phyloP scores from a whole-genome alignment of 2,888 invertebrate species.

The Tanaodytes sp. region DNA sequence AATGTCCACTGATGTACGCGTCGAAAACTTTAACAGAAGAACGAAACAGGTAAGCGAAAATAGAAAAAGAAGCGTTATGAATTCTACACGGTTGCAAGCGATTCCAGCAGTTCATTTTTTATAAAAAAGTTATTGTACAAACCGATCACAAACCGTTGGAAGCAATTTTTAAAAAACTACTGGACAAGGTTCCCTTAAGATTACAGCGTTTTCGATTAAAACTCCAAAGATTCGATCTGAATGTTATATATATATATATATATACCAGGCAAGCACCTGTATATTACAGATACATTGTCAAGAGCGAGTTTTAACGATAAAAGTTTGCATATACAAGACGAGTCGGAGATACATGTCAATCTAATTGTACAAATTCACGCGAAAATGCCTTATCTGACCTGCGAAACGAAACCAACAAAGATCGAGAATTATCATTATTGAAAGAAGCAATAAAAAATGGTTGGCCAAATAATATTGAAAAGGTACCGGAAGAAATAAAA shows the following conservation, averaged over 20 bases:
- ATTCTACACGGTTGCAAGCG: no score
- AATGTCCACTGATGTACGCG: constrained; percentile 61
- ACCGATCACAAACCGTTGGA: constrained; percentile 44
- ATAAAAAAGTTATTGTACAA: constrained; percentile 36
- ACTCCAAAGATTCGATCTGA: no score
- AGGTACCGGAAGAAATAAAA: background rate
- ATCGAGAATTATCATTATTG: constrained; percentile 14
- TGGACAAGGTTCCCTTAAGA: constrained; percentile 37
- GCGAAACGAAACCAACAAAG: constrained; percentile 45
- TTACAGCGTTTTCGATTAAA: constrained; percentile 27
- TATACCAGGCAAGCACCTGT: constrained; percentile 59
- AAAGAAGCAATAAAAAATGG: constrained; percentile 5
- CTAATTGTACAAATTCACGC: no score
- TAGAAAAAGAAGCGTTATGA: constrained; percentile 55
- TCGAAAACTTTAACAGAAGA: constrained; percentile 41
- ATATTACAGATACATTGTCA: constrained; percentile 62
- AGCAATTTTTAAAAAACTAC: constrained; percentile 58
- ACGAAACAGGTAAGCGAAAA: constrained; percentile 45
- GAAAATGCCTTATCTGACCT: no score
- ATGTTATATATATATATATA: no score
- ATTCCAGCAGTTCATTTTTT: constrained; percentile 52
- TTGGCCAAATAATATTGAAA: background rate
- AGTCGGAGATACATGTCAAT: no score
- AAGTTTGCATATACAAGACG: no score
- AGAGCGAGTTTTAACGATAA: constrained; percentile 46